Evolutionary conservation across 2,797 vertebrate genomes (phyloP), one percentile per base, ranked within the genome.

Genomic region (Yasuhikotakia modesta): DNA sequence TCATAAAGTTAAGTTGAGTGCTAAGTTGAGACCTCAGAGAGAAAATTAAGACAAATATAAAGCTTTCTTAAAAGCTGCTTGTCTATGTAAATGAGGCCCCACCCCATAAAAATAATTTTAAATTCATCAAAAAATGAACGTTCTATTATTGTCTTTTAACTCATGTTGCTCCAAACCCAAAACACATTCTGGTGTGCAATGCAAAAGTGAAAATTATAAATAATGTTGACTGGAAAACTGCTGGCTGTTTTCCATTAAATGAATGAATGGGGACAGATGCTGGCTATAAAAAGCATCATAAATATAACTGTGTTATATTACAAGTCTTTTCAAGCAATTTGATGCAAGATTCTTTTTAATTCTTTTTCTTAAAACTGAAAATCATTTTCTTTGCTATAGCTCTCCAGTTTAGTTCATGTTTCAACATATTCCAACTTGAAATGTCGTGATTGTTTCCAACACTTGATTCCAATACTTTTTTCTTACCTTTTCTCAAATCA

Each of bases 21-120:
- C n/a, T n/a, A n/a, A 24, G 66, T 67, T 70, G n/a, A 11, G 55
- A 52, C 58, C 46, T 52, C 39, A 67, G 50, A 24, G 64, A 61
- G 66, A n/a, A 48, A 48, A 16, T 3, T 2, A 48, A 14, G 8
- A 67, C 11, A 57, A 24, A 65, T 24, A n/a, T 12, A 65, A 22
- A 27, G 11, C 13, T 32, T 45, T 46, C 35, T 60, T 1, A 16
- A 24, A 77, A 50, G 1, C 5, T 60, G 2, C 57, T 76, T 66
- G 58, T 55, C 1, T 2, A 69, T 50, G n/a, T 35, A 48, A 50
- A 69, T 16, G 4, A 22, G 60, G 30, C n/a, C n/a, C 39, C 24
- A 58, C 64, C 58, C 58, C 30, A 48, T 32, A 58, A 22, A 14
- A 66, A 68, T 30, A n/a, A n/a, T n/a, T n/a, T n/a, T n/a, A n/a